Conservation (phyloP, 1,140 invertebrate species). For the Ganaspis sp. region DNA sequence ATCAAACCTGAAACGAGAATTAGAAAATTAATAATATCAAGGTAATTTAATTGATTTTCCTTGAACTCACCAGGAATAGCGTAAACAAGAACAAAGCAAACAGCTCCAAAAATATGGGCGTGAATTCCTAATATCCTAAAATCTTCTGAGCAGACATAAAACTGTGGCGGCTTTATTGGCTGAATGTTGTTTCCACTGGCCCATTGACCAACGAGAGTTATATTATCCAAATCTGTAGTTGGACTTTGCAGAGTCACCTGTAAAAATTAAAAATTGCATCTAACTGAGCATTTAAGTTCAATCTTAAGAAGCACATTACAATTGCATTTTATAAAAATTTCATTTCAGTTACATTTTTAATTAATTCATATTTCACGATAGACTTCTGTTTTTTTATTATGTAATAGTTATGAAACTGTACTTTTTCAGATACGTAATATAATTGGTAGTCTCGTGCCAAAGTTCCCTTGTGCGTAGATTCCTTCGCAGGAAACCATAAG, state of each 20-base stretch:
- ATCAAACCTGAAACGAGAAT: slow-evolving; percentile 80
- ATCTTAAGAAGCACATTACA: neutral
- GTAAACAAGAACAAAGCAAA: slow-evolving; percentile 85
- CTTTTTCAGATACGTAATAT: too few species aligned
- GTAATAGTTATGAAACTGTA: too few species aligned
- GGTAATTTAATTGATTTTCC: neutral
- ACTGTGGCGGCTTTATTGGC: slow-evolving; percentile 43
- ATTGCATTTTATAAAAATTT: neutral
- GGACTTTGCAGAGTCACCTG: slow-evolving; percentile 61
- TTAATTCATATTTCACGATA: too few species aligned
- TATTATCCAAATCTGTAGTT: slow-evolving; percentile 47
- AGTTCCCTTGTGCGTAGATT: too few species aligned
- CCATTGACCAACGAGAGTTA: slow-evolving; percentile 47
- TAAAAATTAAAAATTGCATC: neutral
- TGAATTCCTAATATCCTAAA: slow-evolving; percentile 58
- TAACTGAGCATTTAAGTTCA: neutral
- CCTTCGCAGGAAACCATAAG: too few species aligned
- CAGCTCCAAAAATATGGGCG: slow-evolving; percentile 78
- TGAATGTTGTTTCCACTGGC: slow-evolving; percentile 33
- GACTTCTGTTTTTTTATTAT: too few species aligned
- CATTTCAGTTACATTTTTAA: too few species aligned
- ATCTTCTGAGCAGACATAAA: slow-evolving; percentile 61
- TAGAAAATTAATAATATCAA: slow-evolving; percentile 36
- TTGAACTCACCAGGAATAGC: slow-evolving; percentile 81
- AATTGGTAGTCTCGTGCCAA: too few species aligned